Conservation (phyloP, 2,113 vertebrate species). For the Austrofundulus limnaeus region DNA sequence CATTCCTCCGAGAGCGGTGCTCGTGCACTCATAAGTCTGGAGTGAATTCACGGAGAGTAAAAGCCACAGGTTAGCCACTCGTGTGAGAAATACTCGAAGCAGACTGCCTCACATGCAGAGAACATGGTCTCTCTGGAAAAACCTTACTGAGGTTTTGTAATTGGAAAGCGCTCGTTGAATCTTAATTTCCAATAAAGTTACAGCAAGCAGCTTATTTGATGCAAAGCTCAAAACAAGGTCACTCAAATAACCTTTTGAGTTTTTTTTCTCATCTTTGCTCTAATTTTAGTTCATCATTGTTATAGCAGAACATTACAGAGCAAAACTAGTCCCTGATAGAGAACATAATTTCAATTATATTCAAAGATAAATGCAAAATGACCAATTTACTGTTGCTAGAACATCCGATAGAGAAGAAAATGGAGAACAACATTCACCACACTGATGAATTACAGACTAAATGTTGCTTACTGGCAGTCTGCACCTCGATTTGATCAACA, state of each 20-base stretch:
- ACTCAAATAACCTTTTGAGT: no score
- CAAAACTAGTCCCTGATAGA: no score
- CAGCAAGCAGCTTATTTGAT: background rate
- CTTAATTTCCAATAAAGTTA: conserved; percentile 11
- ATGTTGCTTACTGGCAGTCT: no score
- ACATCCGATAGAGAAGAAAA: no score
- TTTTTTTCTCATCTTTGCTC: no score
- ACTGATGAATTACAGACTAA: no score
- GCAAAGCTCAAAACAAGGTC: background rate
- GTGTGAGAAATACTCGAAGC: conserved; percentile 17
- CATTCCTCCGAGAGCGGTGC: conserved; percentile 24
- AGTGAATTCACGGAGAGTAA: background rate
- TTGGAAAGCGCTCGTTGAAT: conserved; percentile 10
- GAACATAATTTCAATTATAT: no score
- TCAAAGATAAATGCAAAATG: background rate
- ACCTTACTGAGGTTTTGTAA: conserved; percentile 4
- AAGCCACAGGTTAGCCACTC: conserved; percentile 19
- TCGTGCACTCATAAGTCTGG: conserved; percentile 4
- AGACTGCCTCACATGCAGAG: background rate
- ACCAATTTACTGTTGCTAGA: background rate
- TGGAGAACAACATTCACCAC: background rate
- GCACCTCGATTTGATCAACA: no score
- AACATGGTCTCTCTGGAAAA: conserved; percentile 7
- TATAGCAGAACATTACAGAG: no score
- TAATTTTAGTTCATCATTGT: no score